Evolutionary conservation across 2,888 invertebrate genomes (phyloP), one percentile per base, ranked within the genome.

Genomic region (Luperina testacea): DNA sequence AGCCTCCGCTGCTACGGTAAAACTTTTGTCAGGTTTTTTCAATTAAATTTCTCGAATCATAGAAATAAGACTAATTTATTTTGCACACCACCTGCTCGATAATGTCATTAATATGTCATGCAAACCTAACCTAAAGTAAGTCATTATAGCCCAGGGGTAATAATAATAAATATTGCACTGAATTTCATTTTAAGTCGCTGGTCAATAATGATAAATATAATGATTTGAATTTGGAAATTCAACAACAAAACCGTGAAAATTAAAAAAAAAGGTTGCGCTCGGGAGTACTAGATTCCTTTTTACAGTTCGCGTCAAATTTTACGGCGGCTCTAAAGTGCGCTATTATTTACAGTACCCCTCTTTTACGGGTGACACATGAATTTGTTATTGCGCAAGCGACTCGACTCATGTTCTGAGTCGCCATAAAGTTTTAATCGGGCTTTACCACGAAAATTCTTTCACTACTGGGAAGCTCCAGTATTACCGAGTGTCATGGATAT

Each of bases 1-100:
- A 6, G 84, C 90, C 45, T 87, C 91, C 38, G 90, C 90, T 75
- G 90, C 91, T 78, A 91, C 93, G 71, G 92, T 94, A 17, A 38
- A 17, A 0, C 3, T 32, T 27, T 59, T 11, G 57, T 1, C 24
- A n/a, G 1, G n/a, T 11, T 61, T 11, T 9, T 20, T 20, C 2
- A 59, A 59, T 1, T 5, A 0, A 11, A 59, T n/a, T 59, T n/a
- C n/a, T n/a, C 1, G 4, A n/a, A 3, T n/a, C n/a, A 11, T 3
- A n/a, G 13, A 13, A n/a, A n/a, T 6, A 13, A 20, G 32, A 32
- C 32, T 15, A 7, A 20, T 53, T 53, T 53, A 8, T 53, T 53
- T 7, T 53, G 7, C 8, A 15, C 38, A 13, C 24, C 13, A 65
- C 24, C 24, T 38, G 24, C 7, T 38, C 13, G 3, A 24, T n/a